Conservation (phyloP, 2,888 invertebrate species). For the Deilephila elpenor region DNA sequence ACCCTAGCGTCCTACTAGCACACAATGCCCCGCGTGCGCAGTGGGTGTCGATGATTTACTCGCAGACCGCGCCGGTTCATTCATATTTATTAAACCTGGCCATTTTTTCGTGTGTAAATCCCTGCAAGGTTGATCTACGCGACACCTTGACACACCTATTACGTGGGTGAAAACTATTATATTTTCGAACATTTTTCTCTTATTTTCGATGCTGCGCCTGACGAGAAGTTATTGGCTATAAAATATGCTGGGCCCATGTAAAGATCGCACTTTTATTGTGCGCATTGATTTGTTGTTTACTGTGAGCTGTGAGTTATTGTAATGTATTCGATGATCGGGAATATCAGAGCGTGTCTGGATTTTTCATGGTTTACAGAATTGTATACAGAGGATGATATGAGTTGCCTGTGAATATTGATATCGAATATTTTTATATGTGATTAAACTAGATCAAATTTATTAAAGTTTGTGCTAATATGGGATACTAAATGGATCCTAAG, state of each 20-base stretch:
- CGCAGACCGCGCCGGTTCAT: conserved; percentile 66
- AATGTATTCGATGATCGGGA: not conserved
- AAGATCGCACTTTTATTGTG: not conserved
- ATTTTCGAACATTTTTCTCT: conserved; percentile 14
- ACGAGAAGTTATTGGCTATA: conserved; percentile 24
- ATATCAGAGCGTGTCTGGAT: too few species aligned
- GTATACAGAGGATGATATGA: too few species aligned
- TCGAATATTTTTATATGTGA: too few species aligned
- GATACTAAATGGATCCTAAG: too few species aligned
- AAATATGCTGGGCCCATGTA: conserved; percentile 1
- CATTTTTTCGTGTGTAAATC: conserved; percentile 74
- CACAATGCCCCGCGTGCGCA: conserved; percentile 61
- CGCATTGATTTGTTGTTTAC: not conserved
- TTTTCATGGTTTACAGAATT: too few species aligned
- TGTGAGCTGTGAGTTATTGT: not conserved
- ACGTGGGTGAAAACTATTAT: conserved; percentile 20
- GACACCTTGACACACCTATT: conserved; percentile 46
- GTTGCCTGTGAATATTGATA: too few species aligned
- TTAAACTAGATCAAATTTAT: too few species aligned
- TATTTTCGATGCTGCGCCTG: conserved; percentile 8
- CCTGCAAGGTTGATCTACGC: conserved; percentile 60
- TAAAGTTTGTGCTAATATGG: too few species aligned
- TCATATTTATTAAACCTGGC: conserved; percentile 76
- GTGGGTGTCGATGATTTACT: conserved; percentile 80
- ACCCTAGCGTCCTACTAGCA: conserved; percentile 32